Base-by-base conservation (phyloP, 1,140 invertebrate species). In the Drosophila saltans region DNA sequence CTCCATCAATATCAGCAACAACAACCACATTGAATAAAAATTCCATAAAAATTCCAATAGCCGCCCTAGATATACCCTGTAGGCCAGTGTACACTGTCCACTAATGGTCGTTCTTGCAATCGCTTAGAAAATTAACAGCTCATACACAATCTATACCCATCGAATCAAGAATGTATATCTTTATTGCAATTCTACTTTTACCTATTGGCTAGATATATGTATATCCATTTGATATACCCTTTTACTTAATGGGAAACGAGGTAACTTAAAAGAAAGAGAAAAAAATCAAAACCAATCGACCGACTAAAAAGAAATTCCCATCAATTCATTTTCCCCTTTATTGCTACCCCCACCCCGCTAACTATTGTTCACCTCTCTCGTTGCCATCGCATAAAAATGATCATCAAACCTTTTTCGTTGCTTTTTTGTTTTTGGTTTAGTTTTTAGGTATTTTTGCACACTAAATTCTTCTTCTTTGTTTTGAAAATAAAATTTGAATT, bases 241-340 rank as follows among this genome's bases (percentile, higher is more conserved):
- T 30, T 28, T 28, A 16, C 0, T 5, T 1, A 43, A 43, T 43
- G 41, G 41, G n/a, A 16, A 43, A 43, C 3, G 5, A 7, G 21
- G 45, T 57, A 33, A n/a, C 55, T 21, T n/a, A 21, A 58, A 59
- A 39, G 36, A 59, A 4, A 59, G 30, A 58, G 30, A 58, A 26
- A 57, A 56, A 57, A 56, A 21, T n/a, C 60, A 68, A 48, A 48
- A 36, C 52, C 39, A 56, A 28, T 39, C 67, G 59, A 21, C n/a
- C 41, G 61, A 80, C 64, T 64, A 73, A 77, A 88, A 88, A 83
- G 83, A 88, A 89, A 88, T 88, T 88, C 84, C 84, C 84, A 88
- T 88, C 80, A 84, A 88, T 89, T 89, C 68, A 88, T 89, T 79
- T 78, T 66, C 55, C 48, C 63, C 59, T 58, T 58, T 56, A 55